Percentiles rank a stretch among this genome's conserved stretches.
phyloP scores from a whole-genome alignment of 37 sponge, comb jelly and placozoan genomes.

The Eunapius fragilis region DNA sequence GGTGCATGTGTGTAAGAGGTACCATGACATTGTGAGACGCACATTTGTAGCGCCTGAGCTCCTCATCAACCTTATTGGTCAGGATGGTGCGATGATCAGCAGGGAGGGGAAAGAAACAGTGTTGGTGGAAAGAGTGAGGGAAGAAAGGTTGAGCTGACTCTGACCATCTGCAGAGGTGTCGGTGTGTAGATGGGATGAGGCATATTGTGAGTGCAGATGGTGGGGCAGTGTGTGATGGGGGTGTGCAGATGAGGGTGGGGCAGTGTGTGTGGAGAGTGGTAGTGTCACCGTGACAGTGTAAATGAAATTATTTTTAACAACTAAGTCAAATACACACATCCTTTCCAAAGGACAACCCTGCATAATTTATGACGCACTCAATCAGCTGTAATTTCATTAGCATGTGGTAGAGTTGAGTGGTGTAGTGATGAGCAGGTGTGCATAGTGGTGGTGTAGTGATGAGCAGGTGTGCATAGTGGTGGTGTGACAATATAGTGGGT shows the following conservation, averaged over 20 bases:
- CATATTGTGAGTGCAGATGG: too few species aligned
- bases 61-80: constrained; percentile 65
- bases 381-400: background rate
- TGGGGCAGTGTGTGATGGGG: too few species aligned
- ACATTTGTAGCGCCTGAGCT: constrained; percentile 20
- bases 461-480: background rate
- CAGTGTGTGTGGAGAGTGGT: too few species aligned
- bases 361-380: too few species aligned
- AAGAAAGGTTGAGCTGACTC: constrained; percentile 44
- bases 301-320: too few species aligned
- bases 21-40: background rate
- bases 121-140: constrained; percentile 43
- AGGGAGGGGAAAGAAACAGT: constrained; percentile 12
- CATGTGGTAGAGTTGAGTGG: background rate
- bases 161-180: constrained; percentile 72
- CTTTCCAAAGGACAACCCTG: too few species aligned
- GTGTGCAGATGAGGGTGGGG: too few species aligned
- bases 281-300: too few species aligned
- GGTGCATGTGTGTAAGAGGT: background rate
- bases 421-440: background rate
- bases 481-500: background rate
- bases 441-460: background rate
- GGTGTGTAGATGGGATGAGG: too few species aligned
- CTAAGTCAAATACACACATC: too few species aligned
- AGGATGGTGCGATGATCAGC: constrained; percentile 16